Percentiles rank a stretch among this genome's conserved stretches.
Evolutionary conservation across 2,113 vertebrate species (phyloP).

Genomic region (Sclerurus mexicanus): DNA sequence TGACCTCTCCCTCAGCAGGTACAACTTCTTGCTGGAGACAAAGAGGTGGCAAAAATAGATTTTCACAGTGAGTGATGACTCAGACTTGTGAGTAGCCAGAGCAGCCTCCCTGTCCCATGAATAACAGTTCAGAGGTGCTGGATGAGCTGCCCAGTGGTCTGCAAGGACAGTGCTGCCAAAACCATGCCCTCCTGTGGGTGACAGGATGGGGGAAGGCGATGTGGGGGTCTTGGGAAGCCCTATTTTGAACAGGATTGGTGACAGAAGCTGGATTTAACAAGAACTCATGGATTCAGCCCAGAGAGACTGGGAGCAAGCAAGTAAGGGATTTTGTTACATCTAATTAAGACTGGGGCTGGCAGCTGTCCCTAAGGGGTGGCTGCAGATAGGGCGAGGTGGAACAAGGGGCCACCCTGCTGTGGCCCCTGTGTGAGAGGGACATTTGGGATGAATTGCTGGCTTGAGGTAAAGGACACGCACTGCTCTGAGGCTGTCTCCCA

Average conservation of each 20-base stretch:
- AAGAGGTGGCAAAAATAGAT: background rate
- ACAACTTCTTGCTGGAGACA: background rate
- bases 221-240: background rate
- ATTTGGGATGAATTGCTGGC: background rate
- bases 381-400: background rate
- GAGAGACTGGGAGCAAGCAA: rapidly evolving
- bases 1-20: background rate
- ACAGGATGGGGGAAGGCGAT: rapidly evolving
- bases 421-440: background rate
- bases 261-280: background rate
- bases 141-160: rapidly evolving
- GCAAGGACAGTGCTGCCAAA: rapidly evolving
- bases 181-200: background rate
- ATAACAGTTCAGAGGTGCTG: background rate
- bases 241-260: background rate
- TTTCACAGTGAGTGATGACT: background rate
- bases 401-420: background rate
- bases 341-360: background rate
- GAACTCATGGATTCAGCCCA: background rate
- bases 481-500: background rate
- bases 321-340: background rate
- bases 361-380: background rate
- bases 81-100: background rate
- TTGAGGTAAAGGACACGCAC: rapidly evolving
- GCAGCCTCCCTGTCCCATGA: background rate